Percentiles rank a stretch among this genome's conserved stretches.
phyloP scores from a whole-genome alignment of 2,113 vertebrate species.

The Ibidorhyncha struthersii region DNA sequence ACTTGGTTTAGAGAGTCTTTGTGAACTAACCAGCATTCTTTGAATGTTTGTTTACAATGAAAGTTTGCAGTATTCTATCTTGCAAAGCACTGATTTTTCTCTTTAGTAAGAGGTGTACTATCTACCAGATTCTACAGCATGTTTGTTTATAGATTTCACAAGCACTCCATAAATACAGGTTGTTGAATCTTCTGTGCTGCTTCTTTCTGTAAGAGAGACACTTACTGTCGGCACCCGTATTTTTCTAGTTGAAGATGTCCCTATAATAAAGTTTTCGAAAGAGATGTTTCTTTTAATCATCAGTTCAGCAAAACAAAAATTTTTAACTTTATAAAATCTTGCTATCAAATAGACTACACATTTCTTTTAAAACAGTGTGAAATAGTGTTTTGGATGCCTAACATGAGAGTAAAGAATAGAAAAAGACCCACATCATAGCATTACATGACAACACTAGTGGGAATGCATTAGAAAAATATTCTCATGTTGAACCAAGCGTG shows the following conservation, averaged over 20 bases:
- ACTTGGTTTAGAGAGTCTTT: neutral
- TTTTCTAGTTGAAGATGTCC: neutral
- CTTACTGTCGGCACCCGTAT: neutral
- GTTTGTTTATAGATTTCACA: slow-evolving; percentile 22
- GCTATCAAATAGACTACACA: neutral
- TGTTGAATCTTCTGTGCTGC: neutral
- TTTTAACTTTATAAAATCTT: neutral
- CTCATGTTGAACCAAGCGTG: neutral
- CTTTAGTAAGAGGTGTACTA: neutral
- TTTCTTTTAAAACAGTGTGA: neutral
- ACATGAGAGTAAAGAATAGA: neutral
- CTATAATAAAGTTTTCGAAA: neutral
- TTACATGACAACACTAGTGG: neutral
- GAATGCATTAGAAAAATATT: neutral
- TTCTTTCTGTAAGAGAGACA: neutral
- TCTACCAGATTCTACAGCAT: neutral
- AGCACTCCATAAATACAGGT: neutral
- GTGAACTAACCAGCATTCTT: neutral
- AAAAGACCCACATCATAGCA: neutral
- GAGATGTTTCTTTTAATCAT: neutral
- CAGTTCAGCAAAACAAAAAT: neutral
- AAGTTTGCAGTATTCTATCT: neutral
- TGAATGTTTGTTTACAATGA: neutral
- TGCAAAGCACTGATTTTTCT: neutral
- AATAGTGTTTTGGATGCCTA: neutral